Conservation (phyloP, 2,888 invertebrate genomes). For the Chalcosyrphus nemorum region DNA sequence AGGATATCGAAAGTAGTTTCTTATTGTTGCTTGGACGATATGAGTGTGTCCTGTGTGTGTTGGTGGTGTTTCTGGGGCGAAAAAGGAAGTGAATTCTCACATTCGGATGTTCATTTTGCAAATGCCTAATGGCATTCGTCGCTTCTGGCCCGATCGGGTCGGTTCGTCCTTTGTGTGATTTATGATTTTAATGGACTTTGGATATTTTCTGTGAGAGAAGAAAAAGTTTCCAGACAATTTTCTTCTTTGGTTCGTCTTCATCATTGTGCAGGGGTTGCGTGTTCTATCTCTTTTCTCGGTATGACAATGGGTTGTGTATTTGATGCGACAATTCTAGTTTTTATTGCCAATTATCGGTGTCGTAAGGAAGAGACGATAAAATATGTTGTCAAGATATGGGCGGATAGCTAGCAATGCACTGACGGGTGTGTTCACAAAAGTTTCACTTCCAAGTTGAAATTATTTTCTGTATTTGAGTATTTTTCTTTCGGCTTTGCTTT, state of each 20-base stretch:
- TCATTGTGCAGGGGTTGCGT: neutral
- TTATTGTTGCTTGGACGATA: conserved; percentile 37
- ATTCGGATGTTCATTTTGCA: conserved; percentile 61
- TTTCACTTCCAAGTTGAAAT: conserved; percentile 41
- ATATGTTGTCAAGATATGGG: conserved; percentile 33
- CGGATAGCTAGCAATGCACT: conserved; percentile 7
- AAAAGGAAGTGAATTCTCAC: conserved; percentile 51
- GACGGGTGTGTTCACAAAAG: conserved; percentile 15
- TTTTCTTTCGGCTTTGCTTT: neutral
- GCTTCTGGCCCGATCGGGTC: conserved; percentile 35
- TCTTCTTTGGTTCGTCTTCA: conserved; percentile 16
- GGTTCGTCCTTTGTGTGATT: conserved; percentile 55
- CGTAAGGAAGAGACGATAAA: conserved; percentile 48
- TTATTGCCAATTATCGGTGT: conserved; percentile 65
- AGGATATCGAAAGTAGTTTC: conserved; percentile 59
- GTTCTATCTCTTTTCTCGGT: neutral
- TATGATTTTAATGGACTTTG: conserved; percentile 68
- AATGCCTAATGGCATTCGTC: conserved; percentile 62
- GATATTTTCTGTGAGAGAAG: conserved; percentile 25
- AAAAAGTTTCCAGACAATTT: conserved; percentile 65
- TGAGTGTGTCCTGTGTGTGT: conserved; percentile 20
- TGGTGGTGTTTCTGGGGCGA: neutral
- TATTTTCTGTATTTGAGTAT: neutral
- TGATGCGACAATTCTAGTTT: conserved; percentile 57
- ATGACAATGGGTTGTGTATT: conserved; percentile 49